phyloP scores from a whole-genome alignment of 2,113 vertebrate species.

The Epinephelus moara region DNA sequence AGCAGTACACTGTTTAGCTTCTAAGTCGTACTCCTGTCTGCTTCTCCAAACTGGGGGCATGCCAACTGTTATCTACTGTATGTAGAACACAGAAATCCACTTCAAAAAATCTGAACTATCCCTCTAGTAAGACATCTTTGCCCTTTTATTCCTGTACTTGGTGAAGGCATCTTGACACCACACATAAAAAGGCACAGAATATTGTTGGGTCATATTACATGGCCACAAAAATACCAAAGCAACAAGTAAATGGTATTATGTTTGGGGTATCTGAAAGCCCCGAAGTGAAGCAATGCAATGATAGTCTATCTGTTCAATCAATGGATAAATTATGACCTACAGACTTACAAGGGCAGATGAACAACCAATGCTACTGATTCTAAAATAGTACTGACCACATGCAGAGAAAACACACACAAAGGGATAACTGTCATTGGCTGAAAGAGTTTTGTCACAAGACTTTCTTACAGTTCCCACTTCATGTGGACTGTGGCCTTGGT shows the following conservation, averaged over 20 bases:
- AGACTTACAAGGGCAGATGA: not conserved
- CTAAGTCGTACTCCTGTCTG: too few relatives aligned
- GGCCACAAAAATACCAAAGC: not conserved
- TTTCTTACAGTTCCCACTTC: not conserved
- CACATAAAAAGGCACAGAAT: not conserved
- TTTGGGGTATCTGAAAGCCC: not conserved
- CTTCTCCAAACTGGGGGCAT: too few relatives aligned
- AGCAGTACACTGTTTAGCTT: too few relatives aligned
- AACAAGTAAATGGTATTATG: not conserved
- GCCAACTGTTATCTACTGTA: too few relatives aligned
- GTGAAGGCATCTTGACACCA: too few relatives aligned
- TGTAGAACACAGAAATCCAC: too few relatives aligned
- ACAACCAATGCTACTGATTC: not conserved
- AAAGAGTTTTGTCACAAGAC: not conserved
- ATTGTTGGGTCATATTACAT: not conserved
- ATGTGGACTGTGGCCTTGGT: not conserved
- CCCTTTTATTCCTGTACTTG: too few relatives aligned
- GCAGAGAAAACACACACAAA: conserved; percentile 2
- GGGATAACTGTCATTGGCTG: not conserved
- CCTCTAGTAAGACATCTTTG: too few relatives aligned
- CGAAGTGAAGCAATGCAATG: not conserved
- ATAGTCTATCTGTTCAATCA: not conserved
- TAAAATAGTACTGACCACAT: not conserved
- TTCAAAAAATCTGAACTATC: too few relatives aligned
- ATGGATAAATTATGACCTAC: not conserved